Evolutionary conservation across 2,113 vertebrate genomes (phyloP).

Genomic region (Arothron firmamentum): DNA sequence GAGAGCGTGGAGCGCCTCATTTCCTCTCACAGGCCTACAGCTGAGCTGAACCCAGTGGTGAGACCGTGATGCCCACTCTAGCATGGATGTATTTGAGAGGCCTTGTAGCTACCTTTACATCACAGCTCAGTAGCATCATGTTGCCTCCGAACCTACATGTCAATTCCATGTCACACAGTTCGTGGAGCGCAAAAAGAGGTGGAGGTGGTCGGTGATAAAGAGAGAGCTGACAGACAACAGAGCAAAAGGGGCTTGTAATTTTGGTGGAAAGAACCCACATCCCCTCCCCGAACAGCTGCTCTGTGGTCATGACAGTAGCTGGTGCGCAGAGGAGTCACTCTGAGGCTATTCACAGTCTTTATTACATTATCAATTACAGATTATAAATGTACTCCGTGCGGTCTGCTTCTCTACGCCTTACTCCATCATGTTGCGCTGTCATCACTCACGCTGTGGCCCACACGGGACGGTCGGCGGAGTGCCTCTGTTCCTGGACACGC

Average conservation of each 20-base stretch:
- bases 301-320: constrained; percentile 53
- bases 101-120: constrained; percentile 69
- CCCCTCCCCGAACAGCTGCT: constrained; percentile 28
- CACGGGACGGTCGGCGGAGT: constrained; percentile 58
- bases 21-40: constrained; percentile 70
- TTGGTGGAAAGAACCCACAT: constrained; percentile 54
- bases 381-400: constrained; percentile 71
- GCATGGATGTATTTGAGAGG: constrained; percentile 64
- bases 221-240: constrained; percentile 59
- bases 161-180: constrained; percentile 69
- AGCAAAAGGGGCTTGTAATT: constrained; percentile 49
- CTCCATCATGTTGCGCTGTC: constrained; percentile 73
- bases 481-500: constrained; percentile 49
- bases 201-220: constrained; percentile 63
- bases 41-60: constrained; percentile 56
- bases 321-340: constrained; percentile 53
- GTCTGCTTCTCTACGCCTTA: constrained; percentile 62
- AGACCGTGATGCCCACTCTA: constrained; percentile 58
- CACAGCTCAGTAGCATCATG: constrained; percentile 70
- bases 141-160: constrained; percentile 69
- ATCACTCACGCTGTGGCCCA: constrained; percentile 75
- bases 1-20: constrained; percentile 62
- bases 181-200: constrained; percentile 65
- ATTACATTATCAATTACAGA: constrained; percentile 77
- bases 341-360: constrained; percentile 65